These are phyloP conservation scores for Acronicta leporina DNA, from an alignment of 2,888 invertebrate genomes.

Conservation along the genomic window DNA sequence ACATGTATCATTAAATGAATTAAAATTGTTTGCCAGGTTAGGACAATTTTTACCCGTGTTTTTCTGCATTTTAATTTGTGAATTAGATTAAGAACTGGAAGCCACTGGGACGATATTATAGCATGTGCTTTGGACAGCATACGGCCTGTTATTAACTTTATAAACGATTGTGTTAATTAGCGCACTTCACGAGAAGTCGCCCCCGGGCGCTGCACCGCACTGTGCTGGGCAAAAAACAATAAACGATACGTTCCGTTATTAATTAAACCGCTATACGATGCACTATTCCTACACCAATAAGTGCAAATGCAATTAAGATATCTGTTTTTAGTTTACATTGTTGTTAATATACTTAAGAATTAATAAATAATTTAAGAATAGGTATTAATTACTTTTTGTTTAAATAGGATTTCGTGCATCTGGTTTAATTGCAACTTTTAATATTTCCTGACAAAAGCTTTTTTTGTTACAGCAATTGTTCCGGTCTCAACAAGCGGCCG, in stretches of 20 bases:
- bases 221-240: conserved; percentile 73
- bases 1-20: too few relatives aligned
- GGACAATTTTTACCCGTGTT: not conserved
- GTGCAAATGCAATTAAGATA: conserved; percentile 48
- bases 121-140: conserved; percentile 81
- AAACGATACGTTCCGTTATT: conserved; percentile 76
- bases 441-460: not conserved
- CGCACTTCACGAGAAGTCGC: conserved; percentile 73
- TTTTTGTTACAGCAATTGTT: conserved; percentile 94
- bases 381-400: too few relatives aligned
- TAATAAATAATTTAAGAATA: too few relatives aligned
- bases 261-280: conserved; percentile 73
- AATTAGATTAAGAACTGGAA: conserved; percentile 53
- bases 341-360: too few relatives aligned
- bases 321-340: conserved; percentile 9
- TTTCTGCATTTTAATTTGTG: not conserved
- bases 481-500: conserved; percentile 94
- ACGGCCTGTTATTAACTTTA: conserved; percentile 84
- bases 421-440: not conserved
- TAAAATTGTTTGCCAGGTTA: not conserved
- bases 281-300: conserved; percentile 52
- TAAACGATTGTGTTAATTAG: conserved; percentile 87
- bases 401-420: not conserved
- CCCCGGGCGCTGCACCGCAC: conserved; percentile 70
- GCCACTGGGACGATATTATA: conserved; percentile 54